Evolutionary conservation across 2,888 invertebrate genomes (phyloP).

Genomic region (Sarcophaga carnaria): DNA sequence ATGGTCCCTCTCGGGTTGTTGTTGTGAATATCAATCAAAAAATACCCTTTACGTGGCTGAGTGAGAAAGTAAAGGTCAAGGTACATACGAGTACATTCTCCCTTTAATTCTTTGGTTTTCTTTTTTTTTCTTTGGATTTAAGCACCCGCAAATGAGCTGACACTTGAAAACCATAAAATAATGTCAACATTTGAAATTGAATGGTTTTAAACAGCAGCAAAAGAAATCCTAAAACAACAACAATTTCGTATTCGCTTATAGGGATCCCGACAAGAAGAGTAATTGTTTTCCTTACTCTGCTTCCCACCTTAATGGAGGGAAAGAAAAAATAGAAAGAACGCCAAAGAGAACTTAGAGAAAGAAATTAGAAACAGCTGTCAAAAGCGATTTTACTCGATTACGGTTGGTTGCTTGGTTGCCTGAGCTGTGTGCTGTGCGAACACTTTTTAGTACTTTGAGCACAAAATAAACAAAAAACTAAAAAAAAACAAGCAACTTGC

Average conservation of each 20-base stretch:
- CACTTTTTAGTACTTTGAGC: constrained; percentile 32
- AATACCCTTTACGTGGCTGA: neutral
- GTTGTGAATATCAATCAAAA: neutral
- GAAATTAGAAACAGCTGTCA: constrained; percentile 64
- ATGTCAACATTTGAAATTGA: constrained; percentile 53
- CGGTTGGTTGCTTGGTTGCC: constrained; percentile 34
- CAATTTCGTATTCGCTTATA: constrained; percentile 1
- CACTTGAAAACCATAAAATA: constrained; percentile 64
- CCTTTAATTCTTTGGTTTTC: too few species aligned
- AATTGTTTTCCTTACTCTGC: neutral
- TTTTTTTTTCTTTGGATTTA: constrained; percentile 21
- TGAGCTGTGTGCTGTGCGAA: neutral
- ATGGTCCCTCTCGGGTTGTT: constrained; percentile 18
- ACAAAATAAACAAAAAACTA: neutral
- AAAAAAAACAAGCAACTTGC: constrained; percentile 19
- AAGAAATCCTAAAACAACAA: constrained; percentile 54
- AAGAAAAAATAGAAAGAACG: neutral
- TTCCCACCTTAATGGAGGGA: neutral
- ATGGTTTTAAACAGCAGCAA: neutral
- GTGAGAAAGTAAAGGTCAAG: constrained; percentile 38
- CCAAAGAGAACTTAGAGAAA: neutral
- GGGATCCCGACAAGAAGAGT: constrained; percentile 29
- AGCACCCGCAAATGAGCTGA: constrained; percentile 58
- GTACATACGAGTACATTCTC: neutral
- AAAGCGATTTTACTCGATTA: constrained; percentile 40